Conservation (phyloP, 2,888 invertebrate species). For the Drosophila algonquin region DNA sequence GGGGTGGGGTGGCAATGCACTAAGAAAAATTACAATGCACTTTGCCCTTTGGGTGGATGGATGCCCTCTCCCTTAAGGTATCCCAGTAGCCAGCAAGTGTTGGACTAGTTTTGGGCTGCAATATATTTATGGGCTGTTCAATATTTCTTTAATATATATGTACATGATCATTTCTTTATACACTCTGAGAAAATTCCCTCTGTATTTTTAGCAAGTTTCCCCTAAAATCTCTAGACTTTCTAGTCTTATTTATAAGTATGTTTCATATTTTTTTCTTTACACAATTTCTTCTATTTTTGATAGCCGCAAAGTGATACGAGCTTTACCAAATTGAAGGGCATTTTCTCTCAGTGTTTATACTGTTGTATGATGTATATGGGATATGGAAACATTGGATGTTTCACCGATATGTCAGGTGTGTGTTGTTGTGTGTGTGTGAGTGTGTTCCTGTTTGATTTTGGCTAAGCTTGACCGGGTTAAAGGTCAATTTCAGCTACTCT, state of each 20-base stretch:
- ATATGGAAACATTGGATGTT: background rate
- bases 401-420: background rate
- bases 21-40: background rate
- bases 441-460: slow-evolving; percentile 1
- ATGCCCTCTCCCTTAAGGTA: background rate
- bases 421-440: background rate
- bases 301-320: background rate
- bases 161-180: background rate
- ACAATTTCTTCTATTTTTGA: background rate
- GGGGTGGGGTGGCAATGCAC: background rate
- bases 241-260: background rate
- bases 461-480: slow-evolving; percentile 29
- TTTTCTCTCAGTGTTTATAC: no score
- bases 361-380: no score
- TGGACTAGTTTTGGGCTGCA: background rate
- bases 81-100: background rate
- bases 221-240: background rate
- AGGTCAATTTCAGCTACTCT: slow-evolving; percentile 18
- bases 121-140: background rate
- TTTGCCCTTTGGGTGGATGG: background rate
- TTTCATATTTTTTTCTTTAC: background rate
- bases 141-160: background rate
- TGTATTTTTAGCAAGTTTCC: background rate
- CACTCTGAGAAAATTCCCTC: background rate
- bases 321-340: background rate